Evolutionary conservation across 1,140 invertebrate species (phyloP).

Genomic region (Antheraea mylitta): DNA sequence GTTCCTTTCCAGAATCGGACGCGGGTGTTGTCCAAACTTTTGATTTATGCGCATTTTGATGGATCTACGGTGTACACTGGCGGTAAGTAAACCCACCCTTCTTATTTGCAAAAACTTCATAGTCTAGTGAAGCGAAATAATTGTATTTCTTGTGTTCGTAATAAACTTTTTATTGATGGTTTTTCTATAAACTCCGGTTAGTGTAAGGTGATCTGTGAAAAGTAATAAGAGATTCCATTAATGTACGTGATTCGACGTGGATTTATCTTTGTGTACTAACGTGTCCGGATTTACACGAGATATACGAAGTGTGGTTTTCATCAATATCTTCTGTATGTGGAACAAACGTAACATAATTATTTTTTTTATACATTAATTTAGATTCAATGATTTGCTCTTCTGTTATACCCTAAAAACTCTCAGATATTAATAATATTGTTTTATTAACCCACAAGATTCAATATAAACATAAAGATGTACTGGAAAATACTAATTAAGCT

Average conservation of each 20-base stretch:
- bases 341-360: not conserved
- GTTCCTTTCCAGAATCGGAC: conserved; percentile 30
- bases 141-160: conserved; percentile 11
- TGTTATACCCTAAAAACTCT: too few relatives aligned
- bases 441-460: not conserved
- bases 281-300: not conserved
- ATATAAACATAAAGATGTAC: not conserved
- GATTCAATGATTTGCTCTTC: too few relatives aligned
- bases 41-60: conserved; percentile 63
- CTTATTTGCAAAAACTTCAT: conserved; percentile 21
- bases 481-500: not conserved
- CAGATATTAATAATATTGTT: too few relatives aligned
- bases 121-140: conserved; percentile 25
- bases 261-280: conserved; percentile 1
- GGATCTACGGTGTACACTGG: conserved; percentile 11
- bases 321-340: not conserved
- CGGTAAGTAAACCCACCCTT: conserved; percentile 28
- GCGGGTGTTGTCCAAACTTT: conserved; percentile 36
- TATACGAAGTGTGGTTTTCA: not conserved
- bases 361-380: not conserved
- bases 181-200: not conserved
- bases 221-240: not conserved
- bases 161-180: not conserved
- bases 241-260: not conserved
- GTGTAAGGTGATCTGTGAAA: not conserved